Evolutionary conservation across 2,888 invertebrate genomes (phyloP).

Genomic region (Pseudococcus jackbeardsleyi): DNA sequence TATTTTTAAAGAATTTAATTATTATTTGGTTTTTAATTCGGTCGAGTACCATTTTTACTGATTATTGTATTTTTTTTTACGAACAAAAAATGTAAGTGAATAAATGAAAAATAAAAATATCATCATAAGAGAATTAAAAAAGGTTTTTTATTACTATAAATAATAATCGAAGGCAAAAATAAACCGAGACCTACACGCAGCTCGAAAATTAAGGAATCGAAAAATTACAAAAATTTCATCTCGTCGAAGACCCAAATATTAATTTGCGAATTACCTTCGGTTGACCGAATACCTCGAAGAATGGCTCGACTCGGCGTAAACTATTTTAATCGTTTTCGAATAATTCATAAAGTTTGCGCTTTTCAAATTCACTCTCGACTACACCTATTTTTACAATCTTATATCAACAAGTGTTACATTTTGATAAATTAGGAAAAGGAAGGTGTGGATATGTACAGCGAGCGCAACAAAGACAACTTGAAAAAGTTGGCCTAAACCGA

Average conservation of each 20-base stretch:
- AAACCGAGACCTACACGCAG: no score
- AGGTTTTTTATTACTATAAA: no score
- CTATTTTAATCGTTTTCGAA: constrained; percentile 52
- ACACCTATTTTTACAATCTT: constrained; percentile 23
- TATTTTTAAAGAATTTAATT: no score
- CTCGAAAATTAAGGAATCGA: neutral
- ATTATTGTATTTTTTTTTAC: no score
- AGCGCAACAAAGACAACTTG: constrained; percentile 28
- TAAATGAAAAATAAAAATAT: no score
- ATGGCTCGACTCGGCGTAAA: neutral
- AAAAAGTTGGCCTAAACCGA: constrained; percentile 8
- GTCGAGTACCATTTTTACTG: no score
- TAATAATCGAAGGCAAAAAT: no score
- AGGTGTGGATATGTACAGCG: constrained; percentile 30
- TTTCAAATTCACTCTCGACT: neutral
- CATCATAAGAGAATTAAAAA: no score
- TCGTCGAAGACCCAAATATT: neutral
- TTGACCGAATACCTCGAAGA: neutral
- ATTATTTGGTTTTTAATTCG: no score
- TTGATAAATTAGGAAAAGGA: constrained; percentile 61
- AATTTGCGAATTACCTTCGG: neutral
- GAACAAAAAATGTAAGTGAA: no score
- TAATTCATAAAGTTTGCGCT: constrained; percentile 46
- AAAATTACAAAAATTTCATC: neutral
- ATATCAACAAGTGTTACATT: constrained; percentile 62